Conservation (phyloP, 2,888 invertebrate genomes). For the Troides oblongomaculatus region DNA sequence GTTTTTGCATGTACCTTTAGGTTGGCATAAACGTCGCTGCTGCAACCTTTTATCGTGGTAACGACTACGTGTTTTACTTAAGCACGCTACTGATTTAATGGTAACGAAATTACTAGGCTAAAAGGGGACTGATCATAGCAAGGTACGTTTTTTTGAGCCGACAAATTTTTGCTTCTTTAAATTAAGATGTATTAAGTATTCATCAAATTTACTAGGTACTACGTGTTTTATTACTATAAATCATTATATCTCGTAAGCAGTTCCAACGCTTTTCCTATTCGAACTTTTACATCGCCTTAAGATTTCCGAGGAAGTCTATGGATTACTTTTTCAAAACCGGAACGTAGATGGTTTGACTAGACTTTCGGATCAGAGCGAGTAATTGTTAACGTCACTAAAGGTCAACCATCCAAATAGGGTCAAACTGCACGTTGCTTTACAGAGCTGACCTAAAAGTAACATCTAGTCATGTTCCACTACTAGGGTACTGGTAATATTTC, state of each 20-base stretch:
- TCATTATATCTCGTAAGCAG: too few species aligned
- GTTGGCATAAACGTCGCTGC: conserved; percentile 25
- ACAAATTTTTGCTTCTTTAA: conserved; percentile 8
- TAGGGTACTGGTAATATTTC: not conserved
- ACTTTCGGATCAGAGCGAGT: not conserved
- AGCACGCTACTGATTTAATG: conserved; percentile 46
- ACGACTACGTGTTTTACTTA: conserved; percentile 37
- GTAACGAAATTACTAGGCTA: conserved; percentile 46
- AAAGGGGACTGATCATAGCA: conserved; percentile 38
- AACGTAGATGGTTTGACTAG: not conserved
- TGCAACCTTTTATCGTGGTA: conserved; percentile 32
- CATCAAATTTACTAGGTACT: not conserved
- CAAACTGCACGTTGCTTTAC: not conserved
- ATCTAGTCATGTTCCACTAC: not conserved
- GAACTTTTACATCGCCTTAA: not conserved
- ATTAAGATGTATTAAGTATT: too few species aligned
- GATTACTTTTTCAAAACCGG: not conserved
- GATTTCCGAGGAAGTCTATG: not conserved
- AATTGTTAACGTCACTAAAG: not conserved
- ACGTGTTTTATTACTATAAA: not conserved
- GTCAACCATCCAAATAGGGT: not conserved
- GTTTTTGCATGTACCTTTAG: conserved; percentile 24
- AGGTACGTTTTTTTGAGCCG: conserved; percentile 28
- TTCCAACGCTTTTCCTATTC: not conserved
- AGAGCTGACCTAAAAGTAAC: conserved; percentile 1